phyloP scores from a whole-genome alignment of 2,113 vertebrate species.

The Sebastes schlegelii region DNA sequence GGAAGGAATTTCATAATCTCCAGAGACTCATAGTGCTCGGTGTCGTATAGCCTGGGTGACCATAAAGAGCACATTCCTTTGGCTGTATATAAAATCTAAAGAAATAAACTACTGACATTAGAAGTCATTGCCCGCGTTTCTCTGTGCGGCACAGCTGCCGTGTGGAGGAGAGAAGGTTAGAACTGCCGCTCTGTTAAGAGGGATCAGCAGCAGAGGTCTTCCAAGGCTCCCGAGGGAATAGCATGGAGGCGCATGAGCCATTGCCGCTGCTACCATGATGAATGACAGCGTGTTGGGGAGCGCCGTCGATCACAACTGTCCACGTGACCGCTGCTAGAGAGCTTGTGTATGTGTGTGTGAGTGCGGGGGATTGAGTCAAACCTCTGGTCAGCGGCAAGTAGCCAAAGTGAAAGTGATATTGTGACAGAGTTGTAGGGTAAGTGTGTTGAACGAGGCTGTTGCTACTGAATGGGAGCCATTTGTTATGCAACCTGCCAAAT shows the following conservation, averaged over 20 bases:
- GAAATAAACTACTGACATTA: constrained; percentile 19
- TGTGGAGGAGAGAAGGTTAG: constrained; percentile 27
- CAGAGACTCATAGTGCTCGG: background rate
- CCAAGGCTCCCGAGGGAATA: constrained; percentile 25
- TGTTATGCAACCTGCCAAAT: constrained; percentile 44
- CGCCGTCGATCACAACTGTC: constrained; percentile 24
- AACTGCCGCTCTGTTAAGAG: constrained; percentile 45
- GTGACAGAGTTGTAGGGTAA: constrained; percentile 44
- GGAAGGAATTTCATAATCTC: constrained; percentile 18
- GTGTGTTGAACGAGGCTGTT: constrained; percentile 51
- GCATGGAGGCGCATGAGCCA: constrained; percentile 13
- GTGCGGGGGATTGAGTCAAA: constrained; percentile 37
- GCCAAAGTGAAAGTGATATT: constrained; percentile 62
- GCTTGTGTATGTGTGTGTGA: background rate
- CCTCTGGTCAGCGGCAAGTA: constrained; percentile 37
- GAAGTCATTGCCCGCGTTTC: constrained; percentile 21
- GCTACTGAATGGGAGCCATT: constrained; percentile 44
- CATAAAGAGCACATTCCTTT: background rate
- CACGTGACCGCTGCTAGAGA: background rate
- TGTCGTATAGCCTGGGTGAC: background rate
- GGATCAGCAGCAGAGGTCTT: constrained; percentile 44
- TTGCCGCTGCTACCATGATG: constrained; percentile 30
- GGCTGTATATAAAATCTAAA: background rate
- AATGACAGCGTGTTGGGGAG: constrained; percentile 40
- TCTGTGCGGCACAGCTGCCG: background rate